Conservation (phyloP, 2,113 vertebrate species). For the Acanthochromis polyacanthus region DNA sequence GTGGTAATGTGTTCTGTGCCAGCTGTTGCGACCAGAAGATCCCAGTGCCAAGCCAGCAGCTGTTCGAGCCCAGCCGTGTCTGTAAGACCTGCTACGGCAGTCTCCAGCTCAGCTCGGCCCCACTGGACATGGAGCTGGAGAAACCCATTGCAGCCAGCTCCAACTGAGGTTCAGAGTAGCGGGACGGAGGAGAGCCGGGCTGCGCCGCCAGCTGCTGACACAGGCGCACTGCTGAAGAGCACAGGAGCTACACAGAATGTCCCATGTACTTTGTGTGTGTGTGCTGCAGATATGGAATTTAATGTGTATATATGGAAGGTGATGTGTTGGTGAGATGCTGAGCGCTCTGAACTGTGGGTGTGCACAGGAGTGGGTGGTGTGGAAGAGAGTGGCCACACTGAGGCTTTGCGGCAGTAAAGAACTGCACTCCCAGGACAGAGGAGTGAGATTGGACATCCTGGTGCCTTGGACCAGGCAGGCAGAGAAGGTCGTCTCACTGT, state of each 20-base stretch:
- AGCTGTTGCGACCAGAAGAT: constrained; percentile 99
- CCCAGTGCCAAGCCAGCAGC: constrained; percentile 97
- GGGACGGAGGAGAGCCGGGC: background rate
- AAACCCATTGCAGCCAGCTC: constrained; percentile 94
- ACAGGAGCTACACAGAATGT: constrained; percentile 66
- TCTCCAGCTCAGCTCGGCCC: constrained; percentile 86
- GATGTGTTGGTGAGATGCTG: constrained; percentile 26
- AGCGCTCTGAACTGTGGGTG: constrained; percentile 54
- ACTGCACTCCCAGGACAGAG: constrained; percentile 25
- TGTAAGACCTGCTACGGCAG: constrained; percentile 94
- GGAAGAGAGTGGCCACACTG: constrained; percentile 20
- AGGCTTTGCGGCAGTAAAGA: constrained; percentile 41
- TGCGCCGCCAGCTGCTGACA: constrained; percentile 28
- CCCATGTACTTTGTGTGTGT: constrained; percentile 50
- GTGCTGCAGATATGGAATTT: constrained; percentile 39
- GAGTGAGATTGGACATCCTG: constrained; percentile 58
- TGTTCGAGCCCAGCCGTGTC: constrained; percentile 95
- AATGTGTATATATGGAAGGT: constrained; percentile 54
- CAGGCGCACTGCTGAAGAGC: constrained; percentile 35
- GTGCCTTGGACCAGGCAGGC: constrained; percentile 44
- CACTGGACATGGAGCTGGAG: constrained; percentile 92
- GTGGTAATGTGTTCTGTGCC: constrained; percentile 97
- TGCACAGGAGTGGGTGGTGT: constrained; percentile 19
- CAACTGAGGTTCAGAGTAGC: constrained; percentile 83
- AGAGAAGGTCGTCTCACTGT: constrained; percentile 54